Conservation (phyloP, 1,140 invertebrate genomes). For the Venturia canescens region DNA sequence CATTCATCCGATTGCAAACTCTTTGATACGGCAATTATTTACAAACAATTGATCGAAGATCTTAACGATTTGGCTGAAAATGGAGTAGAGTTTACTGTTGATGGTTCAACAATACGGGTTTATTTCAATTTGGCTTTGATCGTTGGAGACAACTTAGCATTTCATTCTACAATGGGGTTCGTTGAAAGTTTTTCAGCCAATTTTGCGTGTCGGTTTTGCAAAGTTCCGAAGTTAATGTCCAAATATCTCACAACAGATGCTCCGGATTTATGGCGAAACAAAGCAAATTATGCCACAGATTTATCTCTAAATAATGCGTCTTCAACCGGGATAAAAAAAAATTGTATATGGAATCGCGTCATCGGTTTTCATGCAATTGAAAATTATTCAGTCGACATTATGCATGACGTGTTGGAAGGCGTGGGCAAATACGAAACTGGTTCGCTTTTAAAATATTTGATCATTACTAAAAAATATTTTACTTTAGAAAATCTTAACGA, state of each 20-base stretch:
- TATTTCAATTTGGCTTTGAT: constrained; percentile 56
- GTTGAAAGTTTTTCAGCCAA: constrained; percentile 46
- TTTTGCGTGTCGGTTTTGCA: constrained; percentile 42
- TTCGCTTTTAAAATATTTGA: constrained; percentile 46
- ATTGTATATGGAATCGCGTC: constrained; percentile 55
- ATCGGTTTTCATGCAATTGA: constrained; percentile 53
- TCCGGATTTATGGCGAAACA: not conserved
- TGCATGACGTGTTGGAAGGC: constrained; percentile 57
- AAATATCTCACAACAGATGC: not conserved
- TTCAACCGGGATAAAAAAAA: constrained; percentile 51
- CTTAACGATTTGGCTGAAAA: constrained; percentile 42
- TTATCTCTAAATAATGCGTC: constrained; percentile 46
- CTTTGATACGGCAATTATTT: constrained; percentile 50
- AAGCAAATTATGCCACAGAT: constrained; percentile 41
- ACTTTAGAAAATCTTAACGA: constrained; percentile 48
- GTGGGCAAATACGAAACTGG: constrained; percentile 49
- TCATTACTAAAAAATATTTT: constrained; percentile 50
- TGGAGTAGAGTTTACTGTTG: constrained; percentile 47
- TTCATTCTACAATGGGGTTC: constrained; percentile 52
- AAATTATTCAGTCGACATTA: constrained; percentile 57
- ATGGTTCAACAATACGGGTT: constrained; percentile 34
- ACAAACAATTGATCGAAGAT: constrained; percentile 49
- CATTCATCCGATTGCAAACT: constrained; percentile 57
- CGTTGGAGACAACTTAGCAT: constrained; percentile 58
- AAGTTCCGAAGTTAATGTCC: constrained; percentile 3